phyloP scores from a whole-genome alignment of 2,113 vertebrate genomes.

The Piprites chloris region DNA sequence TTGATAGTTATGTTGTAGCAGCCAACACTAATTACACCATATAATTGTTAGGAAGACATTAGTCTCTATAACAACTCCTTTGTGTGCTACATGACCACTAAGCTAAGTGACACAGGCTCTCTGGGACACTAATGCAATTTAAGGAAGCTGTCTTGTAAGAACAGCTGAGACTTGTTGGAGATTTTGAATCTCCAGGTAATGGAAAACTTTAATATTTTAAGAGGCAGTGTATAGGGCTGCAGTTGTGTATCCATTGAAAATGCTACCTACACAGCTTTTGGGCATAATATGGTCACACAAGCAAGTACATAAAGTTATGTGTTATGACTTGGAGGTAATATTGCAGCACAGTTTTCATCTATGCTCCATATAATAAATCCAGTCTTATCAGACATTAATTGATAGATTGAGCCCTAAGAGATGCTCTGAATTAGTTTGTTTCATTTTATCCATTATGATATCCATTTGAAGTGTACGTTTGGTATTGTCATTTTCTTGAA shows the following conservation, averaged over 20 bases:
- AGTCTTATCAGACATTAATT: background rate
- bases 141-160: background rate
- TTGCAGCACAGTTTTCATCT: background rate
- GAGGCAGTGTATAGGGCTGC: background rate
- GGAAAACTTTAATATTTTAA: background rate
- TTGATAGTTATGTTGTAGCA: constrained; percentile 40
- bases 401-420: background rate
- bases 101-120: background rate
- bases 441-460: background rate
- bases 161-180: background rate
- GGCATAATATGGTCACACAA: background rate
- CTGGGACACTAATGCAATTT: background rate
- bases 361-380: background rate
- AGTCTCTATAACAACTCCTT: constrained; percentile 65
- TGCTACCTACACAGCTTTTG: background rate
- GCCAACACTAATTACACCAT: constrained; percentile 60
- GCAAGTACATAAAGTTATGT: background rate
- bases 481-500: background rate
- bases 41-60: constrained; percentile 39
- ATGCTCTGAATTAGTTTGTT: background rate
- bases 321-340: background rate
- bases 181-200: background rate
- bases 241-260: background rate
- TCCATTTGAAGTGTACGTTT: background rate
- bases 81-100: background rate